Evolutionary conservation across 2,797 vertebrate genomes (phyloP), one percentile per base, ranked within the genome.

Genomic region (Syngnathus rostellatus): DNA sequence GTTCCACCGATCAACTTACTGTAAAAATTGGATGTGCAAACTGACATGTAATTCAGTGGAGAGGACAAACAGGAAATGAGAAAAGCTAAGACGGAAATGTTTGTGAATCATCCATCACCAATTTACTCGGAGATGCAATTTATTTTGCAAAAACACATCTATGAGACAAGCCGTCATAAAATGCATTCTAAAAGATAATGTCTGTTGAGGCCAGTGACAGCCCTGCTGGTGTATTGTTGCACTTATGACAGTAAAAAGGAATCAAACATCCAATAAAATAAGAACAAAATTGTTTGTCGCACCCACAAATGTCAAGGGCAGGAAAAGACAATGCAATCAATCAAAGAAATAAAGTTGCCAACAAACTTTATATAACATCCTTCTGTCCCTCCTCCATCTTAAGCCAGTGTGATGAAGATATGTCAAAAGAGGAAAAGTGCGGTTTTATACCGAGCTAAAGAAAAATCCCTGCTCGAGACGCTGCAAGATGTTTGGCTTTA

Each of bases 271-370:
- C 80, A 84, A 84, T 85, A 79, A 84, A 85, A 77, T 81, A 73
- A 67, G 71, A 85, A 78, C 72, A 75, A 86, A 85, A 86, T 87
- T 87, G 81, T 80, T 81, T 87, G 87, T 83, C 85, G 85, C 68
- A 67, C 72, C 71, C 77, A 68, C 77, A 84, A 82, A 84, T 79
- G 54, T 71, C 68, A 59, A 77, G 75, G 60, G 65, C 68, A 78
- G 72, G 79, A 70, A 74, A 74, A 74, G 68, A 84, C 75, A 82
- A 86, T 81, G 87, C 83, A 89, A 89, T 88, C 89, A 90, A 89
- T 88, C 86, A 87, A 85, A 81, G 58, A 84, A 87, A 88, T 85
- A 83, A 86, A 86, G 72, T 80, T 79, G 83, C 76, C 76, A 84
- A 79, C 64, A 84, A 83, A 64, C 83, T 86, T 88, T 75, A 80